Evolutionary conservation across 1,140 invertebrate genomes (phyloP).

Genomic region (Habropoda laboriosa): DNA sequence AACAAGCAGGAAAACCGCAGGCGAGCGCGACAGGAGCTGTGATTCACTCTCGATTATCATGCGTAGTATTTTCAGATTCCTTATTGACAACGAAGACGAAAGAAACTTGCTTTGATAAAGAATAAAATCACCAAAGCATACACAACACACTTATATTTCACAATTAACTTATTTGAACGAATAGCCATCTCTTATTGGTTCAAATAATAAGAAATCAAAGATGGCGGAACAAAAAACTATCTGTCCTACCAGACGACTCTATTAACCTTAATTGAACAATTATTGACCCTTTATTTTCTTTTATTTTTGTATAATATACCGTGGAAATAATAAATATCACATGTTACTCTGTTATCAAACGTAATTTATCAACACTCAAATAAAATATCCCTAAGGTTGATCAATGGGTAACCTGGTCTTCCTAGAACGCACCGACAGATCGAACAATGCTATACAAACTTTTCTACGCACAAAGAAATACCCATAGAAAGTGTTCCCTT

Average conservation of each 20-base stretch:
- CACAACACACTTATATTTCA: not conserved
- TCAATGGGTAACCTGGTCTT: not conserved
- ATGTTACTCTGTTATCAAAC: not conserved
- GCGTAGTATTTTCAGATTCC: not conserved
- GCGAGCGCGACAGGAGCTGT: slow-evolving; percentile 3
- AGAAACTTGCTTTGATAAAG: not conserved
- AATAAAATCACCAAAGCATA: not conserved
- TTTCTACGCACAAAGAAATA: slow-evolving; percentile 23
- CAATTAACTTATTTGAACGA: not conserved
- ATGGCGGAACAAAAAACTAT: not conserved
- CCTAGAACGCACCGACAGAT: not conserved
- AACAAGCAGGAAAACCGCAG: slow-evolving; percentile 11
- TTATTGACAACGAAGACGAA: not conserved
- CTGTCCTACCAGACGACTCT: no score
- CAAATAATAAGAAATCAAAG: not conserved
- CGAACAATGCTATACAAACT: slow-evolving; percentile 5
- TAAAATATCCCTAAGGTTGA: not conserved
- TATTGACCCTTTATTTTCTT: no score
- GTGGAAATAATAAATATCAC: not conserved
- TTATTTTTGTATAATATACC: no score
- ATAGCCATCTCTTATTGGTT: no score
- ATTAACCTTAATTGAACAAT: no score
- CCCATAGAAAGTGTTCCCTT: not conserved
- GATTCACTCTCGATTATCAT: slow-evolving; percentile 33
- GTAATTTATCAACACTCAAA: not conserved